Percentiles rank a stretch among this genome's conserved stretches.
phyloP scores from a whole-genome alignment of 2,888 invertebrate species.

The Lepeophtheirus nordmannii region DNA sequence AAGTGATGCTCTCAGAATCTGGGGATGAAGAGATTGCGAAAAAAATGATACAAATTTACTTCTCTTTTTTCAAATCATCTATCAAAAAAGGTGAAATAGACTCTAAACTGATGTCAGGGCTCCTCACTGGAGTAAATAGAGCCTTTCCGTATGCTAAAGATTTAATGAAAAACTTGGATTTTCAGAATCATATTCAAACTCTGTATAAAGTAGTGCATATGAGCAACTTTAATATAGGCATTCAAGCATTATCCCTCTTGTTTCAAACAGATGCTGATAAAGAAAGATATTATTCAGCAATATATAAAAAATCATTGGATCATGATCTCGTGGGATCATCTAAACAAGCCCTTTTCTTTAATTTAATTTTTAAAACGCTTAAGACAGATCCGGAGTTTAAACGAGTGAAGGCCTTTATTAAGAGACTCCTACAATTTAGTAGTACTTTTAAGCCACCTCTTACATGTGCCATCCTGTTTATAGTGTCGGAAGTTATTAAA shows the following conservation, averaged over 20 bases:
- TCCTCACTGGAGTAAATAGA: slow-evolving; percentile 64
- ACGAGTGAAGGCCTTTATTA: slow-evolving; percentile 66
- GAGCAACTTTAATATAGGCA: slow-evolving; percentile 51
- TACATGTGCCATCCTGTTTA: slow-evolving; percentile 61
- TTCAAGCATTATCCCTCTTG: slow-evolving; percentile 46
- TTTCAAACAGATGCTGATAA: slow-evolving; percentile 46
- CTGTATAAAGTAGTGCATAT: slow-evolving; percentile 65
- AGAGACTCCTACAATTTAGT: slow-evolving; percentile 55
- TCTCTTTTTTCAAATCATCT: slow-evolving; percentile 83
- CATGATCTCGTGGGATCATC: slow-evolving; percentile 51
- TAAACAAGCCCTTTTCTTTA: slow-evolving; percentile 57
- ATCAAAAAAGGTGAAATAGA: slow-evolving; percentile 65
- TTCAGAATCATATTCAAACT: slow-evolving; percentile 49
- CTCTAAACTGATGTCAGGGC: slow-evolving; percentile 63
- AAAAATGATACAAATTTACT: slow-evolving; percentile 74
- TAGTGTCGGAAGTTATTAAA: slow-evolving; percentile 53
- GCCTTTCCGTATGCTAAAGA: slow-evolving; percentile 65
- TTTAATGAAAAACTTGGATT: slow-evolving; percentile 39
- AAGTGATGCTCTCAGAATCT: slow-evolving; percentile 48
- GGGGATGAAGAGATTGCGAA: slow-evolving; percentile 62
- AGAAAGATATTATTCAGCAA: slow-evolving; percentile 65
- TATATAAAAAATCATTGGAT: slow-evolving; percentile 72
- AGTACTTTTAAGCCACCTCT: slow-evolving; percentile 56
- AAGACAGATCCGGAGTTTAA: slow-evolving; percentile 54
- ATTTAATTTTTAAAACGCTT: slow-evolving; percentile 69